Conservation (phyloP, 1,140 invertebrate species). For the Brachionus koreanus region DNA sequence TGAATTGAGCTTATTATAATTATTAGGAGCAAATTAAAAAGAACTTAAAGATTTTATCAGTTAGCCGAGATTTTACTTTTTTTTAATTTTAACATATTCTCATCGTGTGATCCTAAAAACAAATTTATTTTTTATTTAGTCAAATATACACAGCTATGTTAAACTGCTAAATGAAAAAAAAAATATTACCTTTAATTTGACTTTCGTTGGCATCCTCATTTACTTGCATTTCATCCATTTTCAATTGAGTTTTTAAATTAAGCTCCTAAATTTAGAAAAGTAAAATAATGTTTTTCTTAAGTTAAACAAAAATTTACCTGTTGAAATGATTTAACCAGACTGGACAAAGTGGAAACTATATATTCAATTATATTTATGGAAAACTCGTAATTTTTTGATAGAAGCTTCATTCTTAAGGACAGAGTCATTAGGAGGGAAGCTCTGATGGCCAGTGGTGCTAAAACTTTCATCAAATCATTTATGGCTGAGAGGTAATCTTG, state of each 20-base stretch:
- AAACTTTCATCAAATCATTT: slow-evolving; percentile 26
- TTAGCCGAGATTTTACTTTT: background rate
- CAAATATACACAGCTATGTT: background rate
- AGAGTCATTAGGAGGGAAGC: slow-evolving; percentile 17
- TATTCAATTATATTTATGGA: slow-evolving; percentile 5
- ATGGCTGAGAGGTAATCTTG: background rate
- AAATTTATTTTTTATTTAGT: background rate
- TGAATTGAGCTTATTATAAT: background rate
- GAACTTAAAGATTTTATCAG: background rate
- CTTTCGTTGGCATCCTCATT: background rate
- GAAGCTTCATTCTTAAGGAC: slow-evolving; percentile 11
- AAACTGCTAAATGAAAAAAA: background rate
- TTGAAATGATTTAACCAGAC: background rate
- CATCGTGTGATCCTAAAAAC: background rate
- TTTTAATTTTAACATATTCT: background rate
- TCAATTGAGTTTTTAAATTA: background rate
- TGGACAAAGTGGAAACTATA: slow-evolving; percentile 4
- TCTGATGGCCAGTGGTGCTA: background rate
- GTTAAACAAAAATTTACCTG: background rate
- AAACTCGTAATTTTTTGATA: slow-evolving; percentile 43
- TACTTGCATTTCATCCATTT: background rate
- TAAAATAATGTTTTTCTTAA: background rate
- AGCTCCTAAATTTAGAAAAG: background rate
- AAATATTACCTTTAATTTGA: slow-evolving; percentile 17
- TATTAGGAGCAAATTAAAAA: background rate